Evolutionary conservation across 1,140 invertebrate species (phyloP).

Genomic region (Augochlora pura): DNA sequence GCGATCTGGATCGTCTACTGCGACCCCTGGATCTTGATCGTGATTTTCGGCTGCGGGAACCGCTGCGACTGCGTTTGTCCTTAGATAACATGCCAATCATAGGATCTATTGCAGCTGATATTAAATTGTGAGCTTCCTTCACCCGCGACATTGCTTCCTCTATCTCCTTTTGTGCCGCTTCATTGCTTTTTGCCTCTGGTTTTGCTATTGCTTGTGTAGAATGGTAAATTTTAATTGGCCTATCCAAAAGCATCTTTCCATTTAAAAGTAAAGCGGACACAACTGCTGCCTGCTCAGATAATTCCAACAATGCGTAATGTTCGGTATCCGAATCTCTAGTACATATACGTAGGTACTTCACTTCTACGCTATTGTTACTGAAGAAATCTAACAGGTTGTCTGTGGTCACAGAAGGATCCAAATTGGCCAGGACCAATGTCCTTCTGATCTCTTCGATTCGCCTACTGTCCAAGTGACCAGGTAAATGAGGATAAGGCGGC

Average conservation of each 20-base stretch:
- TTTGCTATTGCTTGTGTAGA: slow-evolving; percentile 95
- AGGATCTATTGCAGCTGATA: slow-evolving; percentile 95
- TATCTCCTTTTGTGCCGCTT: slow-evolving; percentile 96
- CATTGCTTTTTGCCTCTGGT: slow-evolving; percentile 96
- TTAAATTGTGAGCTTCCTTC: slow-evolving; percentile 96
- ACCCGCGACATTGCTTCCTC: slow-evolving; percentile 98
- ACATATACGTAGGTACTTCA: slow-evolving; percentile 97
- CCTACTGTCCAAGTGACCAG: slow-evolving; percentile 92
- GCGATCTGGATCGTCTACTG: slow-evolving; percentile 79
- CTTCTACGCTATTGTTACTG: slow-evolving; percentile 89
- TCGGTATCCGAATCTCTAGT: slow-evolving; percentile 88
- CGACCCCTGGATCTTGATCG: slow-evolving; percentile 84
- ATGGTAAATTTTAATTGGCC: slow-evolving; percentile 88
- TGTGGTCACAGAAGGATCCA: slow-evolving; percentile 83
- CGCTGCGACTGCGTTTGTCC: slow-evolving; percentile 87
- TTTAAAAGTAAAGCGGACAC: slow-evolving; percentile 93
- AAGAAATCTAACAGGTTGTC: slow-evolving; percentile 94
- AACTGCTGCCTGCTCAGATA: slow-evolving; percentile 94
- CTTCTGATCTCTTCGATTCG: slow-evolving; percentile 98
- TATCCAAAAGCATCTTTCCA: slow-evolving; percentile 81
- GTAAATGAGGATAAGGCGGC: slow-evolving; percentile 95
- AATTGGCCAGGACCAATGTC: slow-evolving; percentile 91
- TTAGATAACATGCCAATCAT: slow-evolving; percentile 92
- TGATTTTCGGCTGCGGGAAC: slow-evolving; percentile 82
- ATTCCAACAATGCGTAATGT: slow-evolving; percentile 94